Conservation (phyloP, 2,113 vertebrate genomes). For the Tetraodon nigroviridis region DNA sequence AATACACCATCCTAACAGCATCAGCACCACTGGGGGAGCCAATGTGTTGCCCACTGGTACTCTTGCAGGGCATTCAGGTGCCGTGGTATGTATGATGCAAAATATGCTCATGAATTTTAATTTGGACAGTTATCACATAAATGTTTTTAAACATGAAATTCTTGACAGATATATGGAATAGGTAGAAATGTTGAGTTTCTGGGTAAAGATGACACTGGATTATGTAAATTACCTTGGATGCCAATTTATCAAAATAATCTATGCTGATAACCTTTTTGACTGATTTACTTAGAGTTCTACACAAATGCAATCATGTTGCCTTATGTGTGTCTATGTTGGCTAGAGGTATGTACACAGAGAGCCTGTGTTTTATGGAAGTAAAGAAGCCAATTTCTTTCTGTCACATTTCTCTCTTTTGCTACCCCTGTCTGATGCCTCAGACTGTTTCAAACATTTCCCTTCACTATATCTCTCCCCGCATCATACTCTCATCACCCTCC, state of each 20-base stretch:
- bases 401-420: neutral
- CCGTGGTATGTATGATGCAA: constrained; percentile 71
- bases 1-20: constrained; percentile 79
- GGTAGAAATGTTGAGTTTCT: too few species aligned
- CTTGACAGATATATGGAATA: neutral
- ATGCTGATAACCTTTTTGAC: too few species aligned
- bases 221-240: too few species aligned
- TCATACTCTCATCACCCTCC: constrained; percentile 30
- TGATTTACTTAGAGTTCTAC: too few species aligned
- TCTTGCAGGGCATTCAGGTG: constrained; percentile 71
- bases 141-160: neutral
- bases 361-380: neutral
- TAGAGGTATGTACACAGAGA: too few species aligned
- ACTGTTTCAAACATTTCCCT: constrained; percentile 24
- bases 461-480: constrained; percentile 40
- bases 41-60: constrained; percentile 51
- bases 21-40: constrained; percentile 64
- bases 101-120: neutral
- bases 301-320: too few species aligned
- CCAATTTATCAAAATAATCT: too few species aligned
- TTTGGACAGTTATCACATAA: neutral
- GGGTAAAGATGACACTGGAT: too few species aligned
- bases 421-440: constrained; percentile 7
- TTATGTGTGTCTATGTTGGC: too few species aligned
- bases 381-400: neutral